These are phyloP conservation scores for Cricetomys ansorgei DNA, from an alignment of 2,113 vertebrate genomes.

Conservation along the genomic window DNA sequence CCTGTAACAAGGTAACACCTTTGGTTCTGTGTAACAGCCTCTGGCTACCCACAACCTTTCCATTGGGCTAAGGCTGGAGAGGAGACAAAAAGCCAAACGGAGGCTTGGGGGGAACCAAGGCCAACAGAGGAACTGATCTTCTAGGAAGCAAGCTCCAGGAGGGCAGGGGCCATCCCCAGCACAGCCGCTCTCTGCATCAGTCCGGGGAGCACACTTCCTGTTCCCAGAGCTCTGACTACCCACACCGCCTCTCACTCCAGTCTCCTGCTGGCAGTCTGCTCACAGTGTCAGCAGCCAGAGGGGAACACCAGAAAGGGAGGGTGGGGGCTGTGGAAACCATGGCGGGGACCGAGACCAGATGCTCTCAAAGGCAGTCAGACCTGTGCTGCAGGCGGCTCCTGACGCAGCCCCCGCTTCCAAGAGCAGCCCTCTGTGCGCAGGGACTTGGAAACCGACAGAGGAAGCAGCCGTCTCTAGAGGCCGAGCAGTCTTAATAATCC, in stretches of 20 bases:
- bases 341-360: neutral
- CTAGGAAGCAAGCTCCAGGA: neutral
- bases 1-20: neutral
- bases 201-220: no score
- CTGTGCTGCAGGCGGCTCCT: neutral
- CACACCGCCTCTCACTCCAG: neutral
- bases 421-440: neutral
- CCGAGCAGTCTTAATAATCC: neutral
- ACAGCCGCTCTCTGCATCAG: neutral
- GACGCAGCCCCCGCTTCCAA: neutral
- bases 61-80: neutral
- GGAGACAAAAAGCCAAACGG: neutral
- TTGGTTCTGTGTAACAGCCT: neutral
- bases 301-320: neutral
- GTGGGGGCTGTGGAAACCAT: neutral
- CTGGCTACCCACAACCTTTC: neutral
- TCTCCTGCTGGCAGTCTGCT: neutral
- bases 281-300: neutral
- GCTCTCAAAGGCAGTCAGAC: no score
- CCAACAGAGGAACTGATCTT: neutral
- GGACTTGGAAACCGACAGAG: neutral
- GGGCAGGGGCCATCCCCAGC: no score
- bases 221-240: neutral
- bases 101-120: neutral
- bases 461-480: constrained; percentile 59